phyloP scores from a whole-genome alignment of 2,113 vertebrate species.

The Balaeniceps rex region DNA sequence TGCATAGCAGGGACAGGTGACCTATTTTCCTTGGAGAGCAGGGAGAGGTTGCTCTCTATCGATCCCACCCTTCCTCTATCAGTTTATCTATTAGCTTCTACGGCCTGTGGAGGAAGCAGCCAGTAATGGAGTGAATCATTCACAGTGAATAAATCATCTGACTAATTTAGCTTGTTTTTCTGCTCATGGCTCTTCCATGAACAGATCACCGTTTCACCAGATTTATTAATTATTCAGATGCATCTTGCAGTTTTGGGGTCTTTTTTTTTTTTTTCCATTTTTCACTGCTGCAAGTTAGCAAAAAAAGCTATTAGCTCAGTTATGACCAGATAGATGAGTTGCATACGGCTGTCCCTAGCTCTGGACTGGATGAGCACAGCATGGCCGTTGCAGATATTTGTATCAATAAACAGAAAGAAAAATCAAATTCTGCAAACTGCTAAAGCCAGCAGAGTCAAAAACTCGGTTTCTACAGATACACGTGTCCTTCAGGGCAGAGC shows the following conservation, averaged over 20 bases:
- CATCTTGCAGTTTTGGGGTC: background rate
- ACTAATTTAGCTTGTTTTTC: conserved; percentile 46
- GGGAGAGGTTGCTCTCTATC: background rate
- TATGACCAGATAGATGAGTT: background rate
- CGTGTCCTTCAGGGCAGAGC: background rate
- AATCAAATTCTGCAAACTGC: background rate
- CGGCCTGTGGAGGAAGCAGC: background rate
- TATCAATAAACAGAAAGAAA: background rate
- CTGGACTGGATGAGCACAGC: background rate
- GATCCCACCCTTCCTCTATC: conserved; percentile 11
- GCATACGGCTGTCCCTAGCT: background rate
- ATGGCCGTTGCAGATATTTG: background rate
- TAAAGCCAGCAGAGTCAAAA: background rate
- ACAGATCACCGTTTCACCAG: background rate
- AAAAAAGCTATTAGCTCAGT: background rate
- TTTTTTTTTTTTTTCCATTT: background rate
- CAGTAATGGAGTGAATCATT: conserved; percentile 25
- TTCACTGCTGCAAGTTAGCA: background rate
- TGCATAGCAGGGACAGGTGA: background rate
- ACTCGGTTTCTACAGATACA: background rate
- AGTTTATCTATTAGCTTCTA: conserved; percentile 2
- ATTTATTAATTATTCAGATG: background rate
- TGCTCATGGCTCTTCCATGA: background rate
- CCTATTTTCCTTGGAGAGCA: conserved; percentile 26
- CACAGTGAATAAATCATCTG: conserved; percentile 37